Evolutionary conservation across 1,140 invertebrate genomes (phyloP), one percentile per base, ranked within the genome.

Genomic region (Calosoma granatense): DNA sequence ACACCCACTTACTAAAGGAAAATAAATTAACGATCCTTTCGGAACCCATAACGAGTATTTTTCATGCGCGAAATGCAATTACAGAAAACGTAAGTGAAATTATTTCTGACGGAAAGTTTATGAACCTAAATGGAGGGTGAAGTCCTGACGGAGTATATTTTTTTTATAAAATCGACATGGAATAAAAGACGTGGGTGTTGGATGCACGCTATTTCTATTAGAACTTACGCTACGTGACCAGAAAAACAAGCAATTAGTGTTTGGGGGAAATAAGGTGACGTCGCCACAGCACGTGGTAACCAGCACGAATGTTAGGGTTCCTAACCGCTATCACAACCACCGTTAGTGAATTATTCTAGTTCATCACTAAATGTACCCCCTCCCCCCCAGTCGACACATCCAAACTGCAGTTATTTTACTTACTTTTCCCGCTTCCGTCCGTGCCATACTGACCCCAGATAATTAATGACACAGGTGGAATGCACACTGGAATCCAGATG

Each of bases 81-180:
- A 47, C 41, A 17, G 15, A 17, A 17, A 47, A 47, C 41, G 41
- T 47, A 47, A 47, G 41, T 47, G 41, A 47, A 47, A 47, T 47
- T 47, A 47, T 47, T 47, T 47, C 41, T 9, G 41, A 47, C 41
- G 41, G 41, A 47, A 47, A 47, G 41, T 47, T 47, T 47, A 47
- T 47, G 41, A 47, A 17, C 41, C 41, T 12, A 47, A 47, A 47
- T 4, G 41, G 17, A 17, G 41, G 41, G 41, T 17, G 41, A 47
- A 11, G 9, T 47, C 6, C 9, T 47, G 26, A 9, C 41, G 17
- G 15, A 6, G 41, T 47, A 47, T 17, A 47, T 47, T 11, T 47
- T 47, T 47, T 47, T 47, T 47, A 6, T 47, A 47, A 47, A 47
- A 47, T 47, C 41, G 15, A 17, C 41, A 17, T 4, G 17, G 41